Base-by-base conservation (phyloP, 2,113 vertebrate genomes). In the Promerops cafer region DNA sequence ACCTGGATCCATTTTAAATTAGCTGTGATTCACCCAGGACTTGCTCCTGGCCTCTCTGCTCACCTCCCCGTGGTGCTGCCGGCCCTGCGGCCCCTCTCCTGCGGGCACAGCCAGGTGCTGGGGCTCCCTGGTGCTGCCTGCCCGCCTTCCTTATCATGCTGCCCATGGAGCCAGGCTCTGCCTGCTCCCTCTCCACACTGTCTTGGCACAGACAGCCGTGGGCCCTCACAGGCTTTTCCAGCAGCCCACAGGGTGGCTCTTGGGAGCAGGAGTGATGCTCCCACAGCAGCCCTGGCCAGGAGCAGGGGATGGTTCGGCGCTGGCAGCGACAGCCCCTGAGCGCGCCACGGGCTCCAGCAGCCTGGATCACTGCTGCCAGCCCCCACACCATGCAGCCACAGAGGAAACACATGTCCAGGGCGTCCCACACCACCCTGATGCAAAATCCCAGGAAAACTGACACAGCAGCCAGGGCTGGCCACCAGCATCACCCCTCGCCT, bases 1-100 rank as follows among this genome's bases (percentile, higher is more conserved):
- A 96, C 91, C 96, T 94, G 94, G 78, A 96, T 96, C 78, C 96
- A 96, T 96, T 87, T 93, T 69, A 95, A 96, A 96, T 94, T 74
- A 96, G 82, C 71, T 37, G 35, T 92, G 96, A 96, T 76, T 97
- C 95, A 94, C 86, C 33, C 42, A 10, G 72, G 65, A 47, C 83
- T 89, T 8, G 21, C 70, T 93, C 91, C 65, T 6, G 40, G 91
- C 69, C 89, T 82, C 83, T 47, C 65, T 37, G 6, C 82, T 39
- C 6, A 10, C 56, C 60, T 93, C 76, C 92, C 4, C 1, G 35
- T 2, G 5, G 30, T 22, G 30, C 72, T 81, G 69, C 69, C 0
- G 0, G 47, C 65, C 74, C 78, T 0, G 0, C 1, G 0, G 65
- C 40, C 53, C 24, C 35, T 83, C 26, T 86, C 59, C 79, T 0